These are phyloP conservation scores for Leucozona laternaria DNA, from an alignment of 2,888 invertebrate genomes.

Conservation along the genomic window DNA sequence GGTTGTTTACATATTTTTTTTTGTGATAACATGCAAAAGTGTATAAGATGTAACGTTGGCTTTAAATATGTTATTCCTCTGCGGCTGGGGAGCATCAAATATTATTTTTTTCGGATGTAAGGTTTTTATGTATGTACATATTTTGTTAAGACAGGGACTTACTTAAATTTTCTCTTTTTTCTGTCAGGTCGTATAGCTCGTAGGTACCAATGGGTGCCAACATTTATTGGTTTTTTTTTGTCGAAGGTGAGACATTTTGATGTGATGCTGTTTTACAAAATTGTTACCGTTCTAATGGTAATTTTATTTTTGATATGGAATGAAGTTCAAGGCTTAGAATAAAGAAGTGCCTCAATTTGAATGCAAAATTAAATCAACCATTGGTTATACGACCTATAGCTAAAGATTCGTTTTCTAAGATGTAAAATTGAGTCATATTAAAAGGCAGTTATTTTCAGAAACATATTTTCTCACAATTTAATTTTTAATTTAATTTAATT, in stretches of 20 bases:
- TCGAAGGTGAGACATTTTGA: background rate
- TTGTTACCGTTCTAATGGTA: background rate
- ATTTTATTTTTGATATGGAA: background rate
- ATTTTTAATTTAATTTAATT: too few species aligned
- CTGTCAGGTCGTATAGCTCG: background rate
- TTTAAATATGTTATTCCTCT: background rate
- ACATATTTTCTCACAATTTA: too few species aligned
- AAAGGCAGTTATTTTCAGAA: too few species aligned
- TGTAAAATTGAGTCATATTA: too few species aligned
- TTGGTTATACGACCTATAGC: too few species aligned
- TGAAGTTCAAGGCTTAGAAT: background rate
- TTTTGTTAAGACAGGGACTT: background rate
- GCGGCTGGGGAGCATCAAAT: background rate
- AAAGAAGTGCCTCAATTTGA: background rate
- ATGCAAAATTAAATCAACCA: too few species aligned
- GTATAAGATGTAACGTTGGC: background rate
- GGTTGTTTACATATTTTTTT: slow-evolving; percentile 15
- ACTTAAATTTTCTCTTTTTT: background rate
- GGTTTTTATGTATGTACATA: background rate
- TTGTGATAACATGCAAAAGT: background rate
- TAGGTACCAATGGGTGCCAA: too few species aligned
- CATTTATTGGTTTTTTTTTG: too few species aligned
- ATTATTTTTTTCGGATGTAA: background rate
- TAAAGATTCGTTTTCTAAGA: too few species aligned
- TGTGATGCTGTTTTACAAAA: background rate